Percentiles rank a stretch among this genome's conserved stretches.
phyloP scores from a whole-genome alignment of 2,888 invertebrate species.

The Automeris io region DNA sequence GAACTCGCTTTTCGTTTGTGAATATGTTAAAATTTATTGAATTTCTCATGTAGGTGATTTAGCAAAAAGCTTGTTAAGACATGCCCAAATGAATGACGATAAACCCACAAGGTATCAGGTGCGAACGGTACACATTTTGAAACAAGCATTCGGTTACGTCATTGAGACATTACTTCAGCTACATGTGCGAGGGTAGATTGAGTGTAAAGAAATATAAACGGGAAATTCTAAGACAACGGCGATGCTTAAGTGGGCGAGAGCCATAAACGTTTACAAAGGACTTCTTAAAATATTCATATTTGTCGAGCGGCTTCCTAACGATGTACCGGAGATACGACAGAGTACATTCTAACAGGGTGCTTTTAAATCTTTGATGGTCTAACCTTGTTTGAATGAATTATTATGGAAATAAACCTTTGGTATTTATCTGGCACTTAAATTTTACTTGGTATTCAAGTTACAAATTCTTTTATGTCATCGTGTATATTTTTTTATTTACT shows the following conservation, averaged over 20 bases:
- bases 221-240: slow-evolving; percentile 24
- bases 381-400: background rate
- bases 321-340: background rate
- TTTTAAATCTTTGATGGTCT: background rate
- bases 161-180: background rate
- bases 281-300: slow-evolving; percentile 46
- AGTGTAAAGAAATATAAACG: slow-evolving; percentile 19
- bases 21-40: too few relatives aligned
- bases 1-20: too few relatives aligned
- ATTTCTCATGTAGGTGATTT: too few relatives aligned
- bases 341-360: background rate
- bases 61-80: too few relatives aligned
- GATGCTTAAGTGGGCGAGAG: slow-evolving; percentile 26
- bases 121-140: background rate
- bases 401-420: too few relatives aligned
- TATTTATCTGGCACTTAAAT: too few relatives aligned
- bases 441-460: too few relatives aligned
- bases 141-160: background rate
- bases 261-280: slow-evolving; percentile 39
- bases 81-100: too few relatives aligned
- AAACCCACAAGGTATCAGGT: background rate
- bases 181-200: slow-evolving; percentile 3
- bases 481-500: too few relatives aligned
- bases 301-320: slow-evolving; percentile 18
- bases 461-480: too few relatives aligned